Base-by-base conservation (phyloP, 2,113 vertebrate genomes). In the Argyrosomus japonicus region DNA sequence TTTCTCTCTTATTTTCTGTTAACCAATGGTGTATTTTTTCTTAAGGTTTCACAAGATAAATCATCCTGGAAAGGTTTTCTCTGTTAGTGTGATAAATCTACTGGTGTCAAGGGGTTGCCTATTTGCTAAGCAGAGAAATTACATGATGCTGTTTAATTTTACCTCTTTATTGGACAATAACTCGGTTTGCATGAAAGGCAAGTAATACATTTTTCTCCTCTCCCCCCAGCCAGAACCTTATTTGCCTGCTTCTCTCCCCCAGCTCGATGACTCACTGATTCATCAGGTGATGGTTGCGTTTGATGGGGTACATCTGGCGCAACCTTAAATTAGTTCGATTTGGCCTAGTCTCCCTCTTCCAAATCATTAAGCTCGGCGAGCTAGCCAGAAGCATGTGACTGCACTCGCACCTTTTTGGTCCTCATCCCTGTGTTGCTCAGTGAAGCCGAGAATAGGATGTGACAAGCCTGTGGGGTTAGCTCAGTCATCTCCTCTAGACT, bases 391-490 rank as follows among this genome's bases (percentile, higher is more conserved):
- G 84, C 91, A 92, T 90, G 91, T 93, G 93, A 94, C 91, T 89
- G 79, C 53, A 60, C 85, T 91, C 40, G 73, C 92, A 89, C 87
- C 86, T 72, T 78, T 90, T 81, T 88, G 68, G 82, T 89, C 81
- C 85, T 88, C 74, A 47, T 84, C 84, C 82, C 79, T 40, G 86
- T 89, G 79, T 81, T 94, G 94, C 88, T 94, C 94, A 93, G 85
- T 90, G 92, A 92, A 92, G 92, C 93, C 68, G 85, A 94, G 92
- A 94, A 95, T 92, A 85, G 87, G 90, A 95, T 90, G 78, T 93
- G 93, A 94, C 94, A 92, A 81, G 90, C 91, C 92, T 91, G 86
- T 84, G 86, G 91, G 95, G 93, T 93, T 93, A 92, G 92, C 86
- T 81, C 92, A 87, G 93, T 91, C 91, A 74, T 91, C 77, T 93